Evolutionary conservation across 2,113 vertebrate genomes (phyloP), one percentile per base, ranked within the genome.

Genomic region (Alexandromys fortis): DNA sequence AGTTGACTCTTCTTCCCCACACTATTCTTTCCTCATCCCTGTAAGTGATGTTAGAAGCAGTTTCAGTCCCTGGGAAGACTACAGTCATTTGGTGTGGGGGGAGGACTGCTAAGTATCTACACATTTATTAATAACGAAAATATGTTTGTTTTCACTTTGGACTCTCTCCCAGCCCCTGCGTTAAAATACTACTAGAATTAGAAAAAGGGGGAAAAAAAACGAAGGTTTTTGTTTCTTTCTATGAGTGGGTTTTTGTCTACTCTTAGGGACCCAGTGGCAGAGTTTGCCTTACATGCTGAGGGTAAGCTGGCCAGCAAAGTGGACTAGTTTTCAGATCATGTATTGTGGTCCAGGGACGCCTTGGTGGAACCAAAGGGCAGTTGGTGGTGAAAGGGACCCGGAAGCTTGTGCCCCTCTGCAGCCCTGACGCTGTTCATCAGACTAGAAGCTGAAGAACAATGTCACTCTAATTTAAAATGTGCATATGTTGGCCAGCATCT

Each of bases 401-500:
- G 86, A 91, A 3, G 76, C 42, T n/a, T 91, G 68, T 90, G 47
- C 65, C 26, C 85, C 65, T 21, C 42, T 77, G 35, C 0, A 38
- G 65, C 76, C 35, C 68, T 70, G 9, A 38, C 82, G 67, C 16
- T 82, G 73, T 73, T 93, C 95, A 93, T 96, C 92, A 92, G 86
- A 67, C 1, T 33, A 67, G 91, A 70, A 96, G 82, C 61, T 33
- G 19, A 78, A 73, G 94, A 45, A 90, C 77, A 90, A 94, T 94
- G 93, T 58, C 95, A 78, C 11, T 90, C 96, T 97, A 96, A 98
- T 98, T 98, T 97, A 98, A 98, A 33, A 78, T 58, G 96, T 96
- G 96, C 97, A 96, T 87, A 90, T 97, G 98, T 97, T 97, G 98
- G 95, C 94, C 98, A 98, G 98, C 92, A 95, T 97, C 92, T 96